These are phyloP conservation scores for Macrotrachela quadricornifera DNA, from an alignment of 1,140 invertebrate species.

Conservation along the genomic window DNA sequence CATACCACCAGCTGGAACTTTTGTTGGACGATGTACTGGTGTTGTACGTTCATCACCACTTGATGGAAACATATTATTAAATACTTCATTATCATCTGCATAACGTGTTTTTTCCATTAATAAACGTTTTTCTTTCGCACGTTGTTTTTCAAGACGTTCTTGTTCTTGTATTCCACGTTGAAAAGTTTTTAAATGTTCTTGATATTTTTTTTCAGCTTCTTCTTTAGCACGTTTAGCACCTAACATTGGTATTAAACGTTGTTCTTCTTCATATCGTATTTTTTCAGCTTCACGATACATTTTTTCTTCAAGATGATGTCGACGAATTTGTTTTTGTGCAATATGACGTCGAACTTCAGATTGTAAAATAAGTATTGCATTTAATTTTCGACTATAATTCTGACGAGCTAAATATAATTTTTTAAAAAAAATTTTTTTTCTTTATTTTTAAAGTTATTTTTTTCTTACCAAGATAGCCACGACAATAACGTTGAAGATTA, in stretches of 20 bases:
- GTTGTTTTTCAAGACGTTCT: too few species aligned
- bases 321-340: constrained; percentile 55
- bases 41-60: too few species aligned
- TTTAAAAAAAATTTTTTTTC: too few species aligned
- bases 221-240: constrained; percentile 79
- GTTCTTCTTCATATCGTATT: constrained; percentile 45
- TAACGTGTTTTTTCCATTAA: neutral
- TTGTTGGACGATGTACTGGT: too few species aligned
- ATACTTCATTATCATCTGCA: neutral
- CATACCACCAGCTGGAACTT: too few species aligned
- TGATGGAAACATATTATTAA: neutral
- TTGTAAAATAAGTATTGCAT: constrained; percentile 79
- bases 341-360: constrained; percentile 67
- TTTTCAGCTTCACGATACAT: constrained; percentile 43
- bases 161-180: neutral
- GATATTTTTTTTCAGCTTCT: constrained; percentile 78
- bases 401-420: constrained; percentile 42
- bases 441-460: too few species aligned
- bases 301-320: constrained; percentile 40
- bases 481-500: constrained; percentile 57
- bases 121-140: too few species aligned
- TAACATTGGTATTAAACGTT: constrained; percentile 57
- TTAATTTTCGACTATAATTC: constrained; percentile 59
- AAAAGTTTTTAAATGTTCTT: constrained; percentile 29
- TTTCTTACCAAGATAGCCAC: constrained; percentile 40